These are phyloP conservation scores for Danio rerio DNA, from an alignment of 2,113 vertebrate species.

Conservation along the genomic window GRCz12tu NC_133200.1:21750501-21751000, in stretches of 20 bases:
- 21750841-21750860: conserved; percentile 46
- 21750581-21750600: background rate
- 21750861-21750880: conserved; percentile 44
- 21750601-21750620: conserved; percentile 20
- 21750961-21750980: conserved; percentile 53
- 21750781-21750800: conserved; percentile 42
- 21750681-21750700: conserved; percentile 37
- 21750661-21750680: conserved; percentile 44
- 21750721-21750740: conserved; percentile 19
- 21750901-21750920: conserved; percentile 53
- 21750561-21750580: background rate
- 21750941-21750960: conserved; percentile 58
- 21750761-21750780: conserved; percentile 21
- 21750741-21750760: conserved; percentile 16
- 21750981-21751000: conserved; percentile 49
- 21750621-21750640: background rate
- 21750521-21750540: background rate
- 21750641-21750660: conserved; percentile 14
- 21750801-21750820: conserved; percentile 46
- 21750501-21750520: background rate
- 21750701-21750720: conserved; percentile 17
- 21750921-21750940: conserved; percentile 29
- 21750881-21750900: conserved; percentile 55
- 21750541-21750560: background rate
- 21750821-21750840: conserved; percentile 42